Evolutionary conservation across 2,888 invertebrate species (phyloP), one percentile per base, ranked within the genome.

Genomic region (Clunio marinus): DNA sequence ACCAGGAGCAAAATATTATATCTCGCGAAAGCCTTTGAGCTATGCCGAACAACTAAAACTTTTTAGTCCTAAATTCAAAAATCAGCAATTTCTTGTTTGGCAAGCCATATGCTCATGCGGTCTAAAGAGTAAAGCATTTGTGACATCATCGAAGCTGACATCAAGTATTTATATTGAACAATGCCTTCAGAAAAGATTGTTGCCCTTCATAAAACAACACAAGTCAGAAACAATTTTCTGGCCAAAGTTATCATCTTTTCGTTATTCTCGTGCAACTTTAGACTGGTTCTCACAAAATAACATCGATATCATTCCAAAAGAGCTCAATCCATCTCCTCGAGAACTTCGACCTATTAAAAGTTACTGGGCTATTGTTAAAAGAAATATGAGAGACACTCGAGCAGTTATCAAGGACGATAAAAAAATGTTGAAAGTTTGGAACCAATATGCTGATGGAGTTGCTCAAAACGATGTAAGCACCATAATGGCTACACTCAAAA

Each of bases 31-130:
- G 2, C 27, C 25, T 27, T 2, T 2, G 10, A 13, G 8, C n/a
- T 3, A 25, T 4, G 35, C 35, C 5, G 35, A 32, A 5, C 5
- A 32, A 32, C 13, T 32, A 8, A 32, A 32, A 13, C 13, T 8
- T 13, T 5, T 32, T 5, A 5, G 10, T 7, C 10, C 4, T 10
- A 4, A 32, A 10, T n/a, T n/a, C n/a, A n/a, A n/a, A n/a, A n/a
- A n/a, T n/a, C n/a, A 13, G 2, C 3, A 22, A 17, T 4, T 13
- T 2, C 20, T 57, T 13, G 13, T 57, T n/a, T 57, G 57, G 57
- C 57, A 57, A 27, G 57, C 57, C 2, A 27, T 57, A 7, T 57
- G 57, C 57, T 8, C 7, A 2, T 57, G 57, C 57, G 57, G 57
- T 27, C 2, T n/a, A 25, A 24, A 27, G 27, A 57, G 27, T 15